A percentile compares a stretch with the other conserved stretches of the same genome.
These are phyloP conservation scores for Aselliscus stoliczkanus DNA, from an alignment of 2,797 vertebrate species.

Conservation along the genomic window DNA sequence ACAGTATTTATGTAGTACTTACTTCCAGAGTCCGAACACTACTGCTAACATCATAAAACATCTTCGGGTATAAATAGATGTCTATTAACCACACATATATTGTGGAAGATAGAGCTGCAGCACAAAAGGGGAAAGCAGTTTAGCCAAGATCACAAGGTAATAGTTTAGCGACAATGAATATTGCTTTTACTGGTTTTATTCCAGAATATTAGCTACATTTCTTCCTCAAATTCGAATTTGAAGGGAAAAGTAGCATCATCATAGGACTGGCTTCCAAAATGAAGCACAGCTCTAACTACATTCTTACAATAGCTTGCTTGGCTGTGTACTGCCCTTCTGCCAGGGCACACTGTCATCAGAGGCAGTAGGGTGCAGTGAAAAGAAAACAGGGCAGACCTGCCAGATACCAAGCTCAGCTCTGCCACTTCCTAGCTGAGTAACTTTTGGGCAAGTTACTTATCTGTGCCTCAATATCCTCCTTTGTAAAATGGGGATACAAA, in stretches of 20 bases:
- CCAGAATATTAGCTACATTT: neutral
- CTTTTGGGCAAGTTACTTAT: neutral
- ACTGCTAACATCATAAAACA: slow-evolving; percentile 23
- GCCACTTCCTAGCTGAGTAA: neutral
- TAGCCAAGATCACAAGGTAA: neutral
- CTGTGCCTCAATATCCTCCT: no score
- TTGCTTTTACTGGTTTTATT: slow-evolving; percentile 25
- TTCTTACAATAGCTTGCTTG: neutral
- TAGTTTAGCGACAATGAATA: neutral
- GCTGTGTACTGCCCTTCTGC: neutral
- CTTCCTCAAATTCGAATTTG: slow-evolving; percentile 4
- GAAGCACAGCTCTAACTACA: slow-evolving; percentile 15
- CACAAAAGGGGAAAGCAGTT: neutral
- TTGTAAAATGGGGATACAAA: neutral
- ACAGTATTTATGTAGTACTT: slow-evolving; percentile 15
- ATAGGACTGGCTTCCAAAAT: neutral
- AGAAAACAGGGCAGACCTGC: neutral
- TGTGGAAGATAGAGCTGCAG: neutral
- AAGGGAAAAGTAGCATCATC: slow-evolving; percentile 5
- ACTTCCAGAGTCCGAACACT: neutral
- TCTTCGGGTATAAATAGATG: slow-evolving; percentile 39
- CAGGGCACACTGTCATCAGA: neutral
- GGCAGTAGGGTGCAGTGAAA: neutral
- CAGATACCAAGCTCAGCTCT: neutral
- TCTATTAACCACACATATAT: neutral